phyloP scores from a whole-genome alignment of 1,140 invertebrate species.

The Proales similis region DNA sequence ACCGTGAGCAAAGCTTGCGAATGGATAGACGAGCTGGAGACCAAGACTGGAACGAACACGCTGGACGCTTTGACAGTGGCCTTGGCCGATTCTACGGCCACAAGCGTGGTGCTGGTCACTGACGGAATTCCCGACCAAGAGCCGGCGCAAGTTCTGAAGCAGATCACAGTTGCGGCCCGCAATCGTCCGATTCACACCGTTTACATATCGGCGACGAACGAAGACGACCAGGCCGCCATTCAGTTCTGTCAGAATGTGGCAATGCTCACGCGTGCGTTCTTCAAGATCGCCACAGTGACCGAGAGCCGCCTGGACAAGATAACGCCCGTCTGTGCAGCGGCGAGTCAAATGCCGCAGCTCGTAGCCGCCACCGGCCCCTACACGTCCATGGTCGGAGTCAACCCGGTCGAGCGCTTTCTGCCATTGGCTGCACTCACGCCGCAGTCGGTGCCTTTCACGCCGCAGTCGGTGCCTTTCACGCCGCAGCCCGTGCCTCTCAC shows the following conservation, averaged over 20 bases:
- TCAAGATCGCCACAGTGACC: constrained; percentile 46
- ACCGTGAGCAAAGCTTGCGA: constrained; percentile 48
- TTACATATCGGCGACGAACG: constrained; percentile 41
- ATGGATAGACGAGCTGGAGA: constrained; percentile 47
- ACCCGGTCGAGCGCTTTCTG: too few species aligned
- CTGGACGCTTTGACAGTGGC: constrained; percentile 49
- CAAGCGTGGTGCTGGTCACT: constrained; percentile 50
- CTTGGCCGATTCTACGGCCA: constrained; percentile 44
- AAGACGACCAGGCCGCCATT: constrained; percentile 43
- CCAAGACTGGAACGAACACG: constrained; percentile 52
- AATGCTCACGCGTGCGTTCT: constrained; percentile 50
- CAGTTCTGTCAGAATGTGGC: constrained; percentile 51
- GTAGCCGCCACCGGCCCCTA: too few species aligned
- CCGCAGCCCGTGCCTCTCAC: too few species aligned
- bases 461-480: too few species aligned
- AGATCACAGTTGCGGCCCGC: constrained; percentile 41
- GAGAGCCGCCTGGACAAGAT: constrained; percentile 48
- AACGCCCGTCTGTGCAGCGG: too few species aligned
- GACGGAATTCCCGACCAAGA: constrained; percentile 52
- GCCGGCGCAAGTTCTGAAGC: constrained; percentile 47
- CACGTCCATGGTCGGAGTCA: too few species aligned
- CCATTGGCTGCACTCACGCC: too few species aligned
- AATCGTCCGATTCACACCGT: constrained; percentile 48
- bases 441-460: too few species aligned
- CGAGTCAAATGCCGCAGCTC: too few species aligned